Base-by-base conservation (phyloP, 2,797 vertebrate species). In the Anabas testudineus region DNA sequence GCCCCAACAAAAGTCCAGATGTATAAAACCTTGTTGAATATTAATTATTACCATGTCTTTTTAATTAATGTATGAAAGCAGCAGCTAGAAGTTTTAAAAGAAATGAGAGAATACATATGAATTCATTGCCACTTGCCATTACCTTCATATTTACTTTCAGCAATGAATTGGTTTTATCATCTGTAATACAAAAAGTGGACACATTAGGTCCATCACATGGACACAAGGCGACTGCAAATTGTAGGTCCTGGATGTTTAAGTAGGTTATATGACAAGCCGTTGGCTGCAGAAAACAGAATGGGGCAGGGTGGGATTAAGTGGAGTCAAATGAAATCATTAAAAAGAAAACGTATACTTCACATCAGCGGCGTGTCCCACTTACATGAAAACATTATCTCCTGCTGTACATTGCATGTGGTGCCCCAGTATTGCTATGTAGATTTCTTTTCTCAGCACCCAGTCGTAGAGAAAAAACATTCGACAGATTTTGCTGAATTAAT, bases 1-100 rank as follows among this genome's bases (percentile, higher is more conserved):
- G 42, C 8, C 60, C 34, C 55, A 64, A 51, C 48, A 71, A 77
- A 73, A 60, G n/a, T 45, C 28, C 37, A 58, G 21, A 63, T 53
- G 19, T 24, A 61, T 45, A 52, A 34, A 71, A 39, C 43, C 18
- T 52, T 62, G n/a, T 16, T 53, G 13, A 37, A 48, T 54, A 24
- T 39, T 49, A 43, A 32, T 59, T 10, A 16, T 22, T 26, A 4
- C 9, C 36, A 19, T 0, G 4, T 16, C 1, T 14, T 24, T 48
- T n/a, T 30, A 21, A 22, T 45, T 28, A 22, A 7, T 21, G 30
- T 46, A 61, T 39, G 10, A 10, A 18, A 28, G 14, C 4, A 16
- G 18, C 26, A 22, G 18, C 10, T 37, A 12, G n/a, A 22, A 10
- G 37, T 22, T 55, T 53, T 22, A 41, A 30, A 45, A 8, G 2